Evolutionary conservation across 2,113 vertebrate species (phyloP), one percentile per base, ranked within the genome.

Genomic region (Numida meleagris): DNA sequence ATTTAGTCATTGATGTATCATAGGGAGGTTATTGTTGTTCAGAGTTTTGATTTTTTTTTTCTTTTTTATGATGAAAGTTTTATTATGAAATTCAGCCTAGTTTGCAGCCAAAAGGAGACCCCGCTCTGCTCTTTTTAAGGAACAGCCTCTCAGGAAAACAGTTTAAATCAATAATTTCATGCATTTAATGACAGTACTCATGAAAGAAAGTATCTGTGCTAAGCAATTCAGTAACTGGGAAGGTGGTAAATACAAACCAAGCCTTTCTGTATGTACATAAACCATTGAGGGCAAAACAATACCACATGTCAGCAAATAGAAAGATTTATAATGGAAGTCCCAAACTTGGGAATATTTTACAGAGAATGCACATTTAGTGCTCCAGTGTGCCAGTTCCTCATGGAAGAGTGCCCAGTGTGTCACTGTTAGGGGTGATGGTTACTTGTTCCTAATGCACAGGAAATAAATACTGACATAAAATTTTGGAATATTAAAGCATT

Each of bases 41-140:
- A 42, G 42, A 89, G 57, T 50, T 81, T 59, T 53, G 29, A 14
- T 65, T 63, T 84, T 40, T 46, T 36, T 57, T 42, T 51, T 57
- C 6, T 42, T 84, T 84, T 94, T 88, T 66, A 73, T 82, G 65
- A 86, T 94, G 79, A 91, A 92, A 95, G 72, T 70, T 95, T 94
- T 94, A 77, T 92, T 91, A 83, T 84, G 61, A 92, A 87, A 91
- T 96, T 91, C 79, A 91, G 58, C 66, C 66, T 71, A 75, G 59
- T 81, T 88, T 87, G 81, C 62, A 90, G 40, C 53, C 71, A 92
- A 96, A 92, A 88, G 67, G 62, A 93, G 72, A 92, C 38, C 48
- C 2, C 24, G 58, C 70, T 93, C 57, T 84, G 82, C 42, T 31
- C 34, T 73, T 96, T 95, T 40, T 65, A 76, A 59, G n/a, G 33